Evolutionary conservation across 2,797 vertebrate genomes (phyloP).

Genomic region (Muscicapa striata): DNA sequence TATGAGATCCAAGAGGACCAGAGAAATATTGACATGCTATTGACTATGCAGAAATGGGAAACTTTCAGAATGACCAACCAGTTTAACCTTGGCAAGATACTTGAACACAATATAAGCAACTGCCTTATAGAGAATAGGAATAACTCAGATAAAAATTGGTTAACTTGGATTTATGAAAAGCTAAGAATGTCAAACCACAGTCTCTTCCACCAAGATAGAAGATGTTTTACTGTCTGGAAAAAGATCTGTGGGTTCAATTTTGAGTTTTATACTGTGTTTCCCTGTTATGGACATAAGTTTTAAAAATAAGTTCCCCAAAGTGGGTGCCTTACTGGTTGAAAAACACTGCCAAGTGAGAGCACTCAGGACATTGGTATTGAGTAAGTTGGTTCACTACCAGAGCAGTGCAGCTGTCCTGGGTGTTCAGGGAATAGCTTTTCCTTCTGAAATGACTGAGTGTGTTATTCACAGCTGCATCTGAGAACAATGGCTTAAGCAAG

Average conservation of each 20-base stretch:
- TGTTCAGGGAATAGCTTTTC: not conserved
- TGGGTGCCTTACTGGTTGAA: not conserved
- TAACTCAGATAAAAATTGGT: not conserved
- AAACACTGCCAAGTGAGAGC: not conserved
- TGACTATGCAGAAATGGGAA: not conserved
- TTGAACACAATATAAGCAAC: not conserved
- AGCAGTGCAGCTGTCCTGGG: not conserved
- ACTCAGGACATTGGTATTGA: not conserved
- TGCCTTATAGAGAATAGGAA: not conserved
- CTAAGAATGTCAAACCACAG: not conserved
- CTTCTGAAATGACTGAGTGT: not conserved
- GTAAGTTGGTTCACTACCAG: not conserved
- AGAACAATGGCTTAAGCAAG: not conserved
- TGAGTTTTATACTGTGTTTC: not conserved
- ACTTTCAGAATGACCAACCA: not conserved
- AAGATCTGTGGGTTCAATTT: not conserved
- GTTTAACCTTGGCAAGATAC: not conserved
- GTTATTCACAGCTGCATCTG: not conserved
- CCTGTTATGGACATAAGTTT: not conserved
- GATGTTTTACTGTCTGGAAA: not conserved
- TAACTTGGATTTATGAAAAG: conserved; percentile 2
- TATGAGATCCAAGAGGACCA: not conserved
- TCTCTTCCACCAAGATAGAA: not conserved
- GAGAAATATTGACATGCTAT: not conserved
- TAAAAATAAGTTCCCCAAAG: not conserved